Percentiles rank a stretch among this genome's conserved stretches.
Evolutionary conservation across 2,797 vertebrate species (phyloP).

Genomic region (Lepilemur septentrionalis): DNA sequence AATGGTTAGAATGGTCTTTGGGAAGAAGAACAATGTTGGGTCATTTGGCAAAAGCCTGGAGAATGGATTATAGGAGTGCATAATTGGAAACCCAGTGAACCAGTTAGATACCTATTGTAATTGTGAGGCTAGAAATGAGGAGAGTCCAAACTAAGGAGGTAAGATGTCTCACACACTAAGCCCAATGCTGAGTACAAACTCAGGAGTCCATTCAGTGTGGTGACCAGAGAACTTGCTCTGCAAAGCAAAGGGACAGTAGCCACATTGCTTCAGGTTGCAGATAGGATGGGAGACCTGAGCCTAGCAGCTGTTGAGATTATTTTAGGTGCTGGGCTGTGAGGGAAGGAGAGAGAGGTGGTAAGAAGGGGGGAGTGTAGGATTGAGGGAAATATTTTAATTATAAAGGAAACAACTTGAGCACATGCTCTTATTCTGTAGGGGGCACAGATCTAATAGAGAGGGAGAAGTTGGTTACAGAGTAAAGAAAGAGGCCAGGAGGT

Average conservation of each 20-base stretch:
- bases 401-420: neutral
- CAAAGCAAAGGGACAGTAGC: neutral
- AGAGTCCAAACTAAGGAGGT: neutral
- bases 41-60: neutral
- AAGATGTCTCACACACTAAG: neutral
- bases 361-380: neutral
- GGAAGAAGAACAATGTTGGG: neutral
- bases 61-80: neutral
- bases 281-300: rapidly evolving
- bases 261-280: neutral
- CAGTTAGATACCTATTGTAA: too few relatives aligned
- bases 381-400: neutral
- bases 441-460: neutral
- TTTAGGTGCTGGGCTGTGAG: neutral
- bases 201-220: neutral
- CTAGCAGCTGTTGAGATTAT: neutral
- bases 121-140: neutral
- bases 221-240: neutral
- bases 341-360: neutral
- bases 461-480: neutral
- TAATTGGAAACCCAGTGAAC: neutral
- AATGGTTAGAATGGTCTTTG: neutral
- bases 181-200: neutral
- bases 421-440: neutral
- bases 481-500: rapidly evolving